Evolutionary conservation across 1,140 invertebrate genomes (phyloP).

Genomic region (Bradysia coprophila): DNA sequence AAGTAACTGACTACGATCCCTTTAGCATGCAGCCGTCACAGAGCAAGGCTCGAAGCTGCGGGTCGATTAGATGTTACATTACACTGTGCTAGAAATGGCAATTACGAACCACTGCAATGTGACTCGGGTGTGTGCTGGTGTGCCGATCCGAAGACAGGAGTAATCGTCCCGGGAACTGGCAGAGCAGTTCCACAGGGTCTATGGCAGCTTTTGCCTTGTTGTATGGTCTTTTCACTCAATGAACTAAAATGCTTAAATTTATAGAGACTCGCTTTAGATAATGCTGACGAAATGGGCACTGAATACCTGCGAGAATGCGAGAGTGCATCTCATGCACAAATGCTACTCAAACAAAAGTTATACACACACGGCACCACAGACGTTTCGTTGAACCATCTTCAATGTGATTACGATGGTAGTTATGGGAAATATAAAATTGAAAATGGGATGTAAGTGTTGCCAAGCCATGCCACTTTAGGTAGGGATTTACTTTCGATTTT

Average conservation of each 20-base stretch:
- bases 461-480: neutral
- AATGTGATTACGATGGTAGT: conserved; percentile 37
- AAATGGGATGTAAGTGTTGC: conserved; percentile 26
- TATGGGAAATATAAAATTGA: conserved; percentile 30
- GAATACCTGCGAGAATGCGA: conserved; percentile 37
- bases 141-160: conserved; percentile 29
- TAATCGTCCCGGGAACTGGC: conserved; percentile 20
- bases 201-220: conserved; percentile 31
- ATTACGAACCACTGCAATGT: conserved; percentile 39
- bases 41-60: conserved; percentile 25
- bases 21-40: conserved; percentile 30
- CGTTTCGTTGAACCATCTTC: conserved; percentile 22
- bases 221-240: no score
- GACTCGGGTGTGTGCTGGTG: conserved; percentile 40
- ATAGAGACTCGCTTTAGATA: no score
- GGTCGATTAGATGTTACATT: conserved; percentile 25
- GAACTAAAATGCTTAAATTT: no score
- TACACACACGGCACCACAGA: conserved; percentile 28
- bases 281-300: conserved; percentile 23
- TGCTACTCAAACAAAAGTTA: conserved; percentile 25
- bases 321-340: conserved; percentile 28
- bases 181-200: conserved; percentile 28
- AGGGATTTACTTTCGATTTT: neutral
- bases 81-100: conserved; percentile 34
- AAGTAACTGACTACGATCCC: conserved; percentile 17